Evolutionary conservation across 2,797 vertebrate genomes (phyloP).

Genomic region (Pangasius krempfi): DNA sequence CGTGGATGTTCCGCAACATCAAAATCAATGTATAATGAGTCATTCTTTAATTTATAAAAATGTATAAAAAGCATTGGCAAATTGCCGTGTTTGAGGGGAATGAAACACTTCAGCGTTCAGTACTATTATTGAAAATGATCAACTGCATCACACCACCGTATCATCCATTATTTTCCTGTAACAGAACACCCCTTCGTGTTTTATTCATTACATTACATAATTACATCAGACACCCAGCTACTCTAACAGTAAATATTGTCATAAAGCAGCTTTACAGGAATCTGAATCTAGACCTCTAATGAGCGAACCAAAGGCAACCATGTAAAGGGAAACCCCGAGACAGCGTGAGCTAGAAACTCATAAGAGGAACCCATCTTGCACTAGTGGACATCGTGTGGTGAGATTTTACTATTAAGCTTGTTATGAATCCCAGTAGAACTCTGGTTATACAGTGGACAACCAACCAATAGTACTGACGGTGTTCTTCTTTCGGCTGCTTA

Average conservation of each 20-base stretch:
- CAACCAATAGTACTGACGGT: background rate
- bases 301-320: background rate
- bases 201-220: background rate
- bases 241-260: background rate
- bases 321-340: background rate
- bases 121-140: background rate
- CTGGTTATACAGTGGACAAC: too few relatives aligned
- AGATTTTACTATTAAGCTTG: background rate
- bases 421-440: background rate
- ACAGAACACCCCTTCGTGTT: background rate
- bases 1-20: background rate
- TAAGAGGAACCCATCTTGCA: background rate
- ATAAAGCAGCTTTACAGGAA: background rate
- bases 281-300: background rate
- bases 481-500: background rate
- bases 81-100: background rate
- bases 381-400: background rate
- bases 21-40: background rate
- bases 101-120: background rate
- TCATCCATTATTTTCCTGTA: background rate
- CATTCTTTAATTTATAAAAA: background rate
- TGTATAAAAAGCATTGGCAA: background rate
- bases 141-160: background rate
- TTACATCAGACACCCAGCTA: background rate
- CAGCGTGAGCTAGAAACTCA: background rate